Evolutionary conservation across 2,888 invertebrate species (phyloP), one percentile per base, ranked within the genome.

Genomic region (Tachystola acroxantha): DNA sequence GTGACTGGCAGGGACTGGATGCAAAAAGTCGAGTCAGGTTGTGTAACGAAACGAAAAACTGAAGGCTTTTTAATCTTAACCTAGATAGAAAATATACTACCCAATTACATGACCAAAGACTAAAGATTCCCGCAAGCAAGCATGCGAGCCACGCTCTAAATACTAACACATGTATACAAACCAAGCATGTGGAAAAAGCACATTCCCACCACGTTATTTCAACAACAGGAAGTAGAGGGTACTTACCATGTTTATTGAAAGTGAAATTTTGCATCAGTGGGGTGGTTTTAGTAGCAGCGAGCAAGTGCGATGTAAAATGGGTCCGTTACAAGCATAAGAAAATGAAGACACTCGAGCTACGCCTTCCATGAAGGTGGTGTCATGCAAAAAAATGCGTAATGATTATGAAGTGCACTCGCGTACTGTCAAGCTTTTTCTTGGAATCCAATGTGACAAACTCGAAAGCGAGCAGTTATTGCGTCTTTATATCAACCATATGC

Each of bases 381-480:
- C 71, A 73, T 71, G 70, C 75, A 78, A 75, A 76, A 14, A 77
- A 76, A 78, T 78, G 77, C 75, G 79, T 78, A 58, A 54, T 56
- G 50, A 52, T 46, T 52, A 52, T 42, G 43, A 41, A 35, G 32
- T 44, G 37, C 37, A 35, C 30, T 38, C 34, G 24, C 30, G 34
- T 34, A 36, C 28, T 34, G 14, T 16, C 6, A 10, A 13, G 31
- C 10, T 9, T 16, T 29, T 10, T 12, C 24, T 5, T 28, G 24
- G 28, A 13, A 28, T 32, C 27, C 28, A 26, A 28, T 32, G 37
- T 35, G 31, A 39, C 29, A 39, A 34, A 43, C 42, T 47, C 40
- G 34, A 39, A 46, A 53, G 46, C 55, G 57, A 53, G 49, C 44
- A 47, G 41, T 37, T 47, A 45, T 7, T 14, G 10, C 38, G 40